Evolutionary conservation across 2,113 vertebrate genomes (phyloP), one percentile per base, ranked within the genome.

Genomic region (Grantiella picta): DNA sequence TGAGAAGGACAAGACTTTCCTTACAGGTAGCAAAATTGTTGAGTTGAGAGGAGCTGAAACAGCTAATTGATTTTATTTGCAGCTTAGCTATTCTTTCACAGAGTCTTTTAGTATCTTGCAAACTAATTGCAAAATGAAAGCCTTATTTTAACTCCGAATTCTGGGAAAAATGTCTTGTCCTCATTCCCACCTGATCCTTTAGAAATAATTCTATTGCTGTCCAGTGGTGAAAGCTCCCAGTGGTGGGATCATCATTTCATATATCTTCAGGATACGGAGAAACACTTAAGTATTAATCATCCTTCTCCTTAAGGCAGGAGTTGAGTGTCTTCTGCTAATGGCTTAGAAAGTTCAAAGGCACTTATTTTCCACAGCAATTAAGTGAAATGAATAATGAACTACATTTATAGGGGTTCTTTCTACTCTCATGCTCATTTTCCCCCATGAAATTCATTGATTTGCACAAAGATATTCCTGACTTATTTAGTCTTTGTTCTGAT

Each of bases 211-310:
- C 0, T 0, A 88, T 73, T 78, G 44, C 68, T 78, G 82, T 36
- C 68, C 72, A 70, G 60, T 60, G 35, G 50, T 82, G 82, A 96
- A 87, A 94, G 42, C 90, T 96, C 90, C 81, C 95, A 82, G 57
- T 49, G 64, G 66, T 90, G 42, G 88, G 60, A 77, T 73, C 82
- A 86, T 80, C 38, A 64, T 86, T 93, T 94, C 78, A 90, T 49
- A 59, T 44, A 54, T 77, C 86, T 92, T 86, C 1, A 7, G 63
- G 56, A 93, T 82, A 36, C 38, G 86, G 82, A 73, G 71, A 95
- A 95, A 93, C 79, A 86, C 82, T 95, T 92, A 93, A 89, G 91
- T 95, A 95, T 94, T 90, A 97, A 93, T 95, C 90, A 96, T n/a
- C 15, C 63, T 91, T 87, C 77, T 69, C 73, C 86, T 90, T 81